Evolutionary conservation across 2,113 vertebrate species (phyloP).

Genomic region (Megatriorchis doriae): DNA sequence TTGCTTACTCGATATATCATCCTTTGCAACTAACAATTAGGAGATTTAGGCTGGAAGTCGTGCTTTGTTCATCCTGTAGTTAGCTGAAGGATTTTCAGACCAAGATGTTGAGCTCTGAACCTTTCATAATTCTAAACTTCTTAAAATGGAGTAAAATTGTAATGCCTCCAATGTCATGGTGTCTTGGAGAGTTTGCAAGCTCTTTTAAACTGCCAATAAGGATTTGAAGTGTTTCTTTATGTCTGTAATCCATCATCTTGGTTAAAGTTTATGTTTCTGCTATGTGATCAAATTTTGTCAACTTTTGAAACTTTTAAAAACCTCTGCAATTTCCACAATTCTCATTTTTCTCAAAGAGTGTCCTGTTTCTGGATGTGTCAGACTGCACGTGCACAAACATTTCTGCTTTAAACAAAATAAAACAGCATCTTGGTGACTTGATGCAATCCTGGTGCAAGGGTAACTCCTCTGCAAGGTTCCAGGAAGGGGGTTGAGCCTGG

Average conservation of each 20-base stretch:
- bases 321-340: neutral
- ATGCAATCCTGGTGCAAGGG: neutral
- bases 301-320: neutral
- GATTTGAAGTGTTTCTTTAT: neutral
- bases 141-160: neutral
- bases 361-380: neutral
- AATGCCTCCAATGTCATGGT: accelerated
- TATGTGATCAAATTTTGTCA: neutral
- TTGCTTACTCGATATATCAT: neutral
- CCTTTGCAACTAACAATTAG: neutral
- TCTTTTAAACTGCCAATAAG: neutral
- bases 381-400: neutral
- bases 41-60: neutral
- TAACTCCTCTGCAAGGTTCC: neutral
- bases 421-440: neutral
- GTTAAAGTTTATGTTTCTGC: neutral
- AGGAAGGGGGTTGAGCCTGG: neutral
- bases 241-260: neutral
- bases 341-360: neutral
- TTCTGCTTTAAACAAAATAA: neutral
- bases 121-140: neutral
- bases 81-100: neutral
- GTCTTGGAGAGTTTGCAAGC: neutral
- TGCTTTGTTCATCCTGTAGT: neutral
- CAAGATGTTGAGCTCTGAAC: neutral